Percentiles rank a stretch among this genome's conserved stretches.
Conservation (phyloP, 2,113 vertebrate species). For the Clinocottus analis region DNA sequence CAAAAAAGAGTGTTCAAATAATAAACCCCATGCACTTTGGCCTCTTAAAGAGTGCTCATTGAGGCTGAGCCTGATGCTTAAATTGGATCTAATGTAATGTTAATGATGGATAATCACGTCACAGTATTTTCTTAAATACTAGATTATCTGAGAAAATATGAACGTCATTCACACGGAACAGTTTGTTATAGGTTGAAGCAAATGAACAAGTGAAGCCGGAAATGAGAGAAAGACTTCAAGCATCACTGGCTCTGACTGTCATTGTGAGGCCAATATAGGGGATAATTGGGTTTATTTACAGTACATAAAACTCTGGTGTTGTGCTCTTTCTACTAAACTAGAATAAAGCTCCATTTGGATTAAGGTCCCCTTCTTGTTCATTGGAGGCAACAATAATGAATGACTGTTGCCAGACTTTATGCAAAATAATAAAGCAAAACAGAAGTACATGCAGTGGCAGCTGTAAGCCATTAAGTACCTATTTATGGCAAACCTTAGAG, state of each 20-base stretch:
- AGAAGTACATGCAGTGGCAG: conserved; percentile 48
- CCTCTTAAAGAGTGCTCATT: conserved; percentile 11
- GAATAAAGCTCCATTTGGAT: conserved; percentile 23
- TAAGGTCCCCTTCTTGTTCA: conserved; percentile 22
- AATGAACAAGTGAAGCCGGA: conserved; percentile 29
- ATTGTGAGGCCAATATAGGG: conserved; percentile 33
- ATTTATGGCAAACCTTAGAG: conserved; percentile 60
- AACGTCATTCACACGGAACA: background rate
- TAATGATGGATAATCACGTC: conserved; percentile 38
- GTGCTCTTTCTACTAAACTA: conserved; percentile 15
- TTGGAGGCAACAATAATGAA: conserved; percentile 40
- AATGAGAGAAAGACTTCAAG: conserved; percentile 38
- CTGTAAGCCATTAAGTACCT: conserved; percentile 53
- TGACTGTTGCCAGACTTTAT: conserved; percentile 43
- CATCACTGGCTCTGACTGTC: conserved; percentile 31
- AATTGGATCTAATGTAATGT: conserved; percentile 20
- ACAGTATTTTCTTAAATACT: conserved; percentile 26
- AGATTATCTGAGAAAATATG: conserved; percentile 22
- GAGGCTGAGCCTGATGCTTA: conserved; percentile 2
- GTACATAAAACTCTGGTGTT: conserved; percentile 25
- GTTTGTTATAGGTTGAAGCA: conserved; percentile 11
- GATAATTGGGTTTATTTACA: conserved; percentile 55
- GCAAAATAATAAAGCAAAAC: conserved; percentile 58
- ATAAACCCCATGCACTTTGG: background rate
- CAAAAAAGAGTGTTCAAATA: conserved; percentile 5